Percentiles rank a stretch among this genome's conserved stretches.
phyloP scores from a whole-genome alignment of 2,888 invertebrate species.

The Gasteruption jaculator region DNA sequence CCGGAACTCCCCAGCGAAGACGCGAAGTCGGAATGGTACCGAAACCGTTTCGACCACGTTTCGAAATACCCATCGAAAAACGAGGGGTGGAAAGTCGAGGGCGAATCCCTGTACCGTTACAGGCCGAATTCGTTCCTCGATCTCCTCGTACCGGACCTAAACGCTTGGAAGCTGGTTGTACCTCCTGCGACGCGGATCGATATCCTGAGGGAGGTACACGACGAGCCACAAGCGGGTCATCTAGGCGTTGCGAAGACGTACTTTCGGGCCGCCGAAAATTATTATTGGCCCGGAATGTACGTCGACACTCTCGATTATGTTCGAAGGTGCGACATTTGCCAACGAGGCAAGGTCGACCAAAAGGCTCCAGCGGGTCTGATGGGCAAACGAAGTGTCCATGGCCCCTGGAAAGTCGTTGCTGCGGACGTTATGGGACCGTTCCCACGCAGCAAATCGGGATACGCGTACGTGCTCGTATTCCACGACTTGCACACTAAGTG shows the following conservation, averaged over 20 bases:
- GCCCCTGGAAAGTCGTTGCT: constrained; percentile 10
- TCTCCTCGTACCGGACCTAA: not conserved
- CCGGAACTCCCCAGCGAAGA: not conserved
- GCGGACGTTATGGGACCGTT: constrained; percentile 13
- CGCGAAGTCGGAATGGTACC: constrained; percentile 15
- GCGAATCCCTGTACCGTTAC: constrained; percentile 10
- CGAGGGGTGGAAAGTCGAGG: constrained; percentile 15
- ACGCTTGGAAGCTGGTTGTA: constrained; percentile 24
- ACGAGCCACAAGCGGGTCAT: constrained; percentile 29
- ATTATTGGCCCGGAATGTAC: constrained; percentile 33
- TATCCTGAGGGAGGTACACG: constrained; percentile 24
- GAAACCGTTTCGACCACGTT: constrained; percentile 4
- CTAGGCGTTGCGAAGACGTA: constrained; percentile 28
- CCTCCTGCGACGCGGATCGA: constrained; percentile 15
- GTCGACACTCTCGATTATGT: constrained; percentile 27
- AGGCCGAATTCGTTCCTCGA: not conserved
- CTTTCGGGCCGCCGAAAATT: constrained; percentile 15
- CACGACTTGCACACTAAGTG: constrained; percentile 22
- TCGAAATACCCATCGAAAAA: constrained; percentile 4
- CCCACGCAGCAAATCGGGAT: constrained; percentile 16
- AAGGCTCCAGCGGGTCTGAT: constrained; percentile 23
- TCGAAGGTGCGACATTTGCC: constrained; percentile 25
- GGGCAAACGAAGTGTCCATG: constrained; percentile 13
- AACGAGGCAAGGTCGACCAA: constrained; percentile 25
- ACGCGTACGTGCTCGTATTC: constrained; percentile 14